Evolutionary conservation across 2,113 vertebrate species (phyloP).

Genomic region (Phycodurus eques): DNA sequence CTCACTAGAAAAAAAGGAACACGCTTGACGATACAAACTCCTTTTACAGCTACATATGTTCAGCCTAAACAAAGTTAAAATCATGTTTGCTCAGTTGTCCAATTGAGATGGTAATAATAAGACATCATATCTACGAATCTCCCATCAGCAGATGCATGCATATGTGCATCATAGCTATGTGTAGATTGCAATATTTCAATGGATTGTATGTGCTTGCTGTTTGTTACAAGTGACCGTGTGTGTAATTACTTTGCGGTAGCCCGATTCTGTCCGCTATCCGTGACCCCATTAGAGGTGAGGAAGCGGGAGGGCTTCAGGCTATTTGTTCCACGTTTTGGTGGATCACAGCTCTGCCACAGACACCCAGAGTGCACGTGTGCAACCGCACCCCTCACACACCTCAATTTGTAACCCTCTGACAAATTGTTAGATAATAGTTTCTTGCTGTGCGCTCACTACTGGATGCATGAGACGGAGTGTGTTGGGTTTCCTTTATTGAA

Average conservation of each 20-base stretch:
- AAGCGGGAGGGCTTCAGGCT: slow-evolving; percentile 27
- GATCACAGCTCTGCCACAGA: slow-evolving; percentile 29
- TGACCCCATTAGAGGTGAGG: slow-evolving; percentile 43
- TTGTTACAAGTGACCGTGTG: slow-evolving; percentile 12
- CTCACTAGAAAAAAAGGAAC: too few relatives aligned
- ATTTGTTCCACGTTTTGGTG: slow-evolving; percentile 47
- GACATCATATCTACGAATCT: too few relatives aligned
- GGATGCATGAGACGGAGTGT: slow-evolving; percentile 1
- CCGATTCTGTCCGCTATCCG: slow-evolving; percentile 20
- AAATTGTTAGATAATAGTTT: slow-evolving; percentile 39
- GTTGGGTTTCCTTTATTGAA: slow-evolving; percentile 11
- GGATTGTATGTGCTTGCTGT: background rate
- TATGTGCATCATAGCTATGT: background rate
- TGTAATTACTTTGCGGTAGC: slow-evolving; percentile 18
- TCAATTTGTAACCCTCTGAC: slow-evolving; percentile 51
- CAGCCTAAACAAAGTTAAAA: too few relatives aligned
- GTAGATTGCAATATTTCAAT: background rate
- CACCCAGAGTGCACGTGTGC: slow-evolving; percentile 28
- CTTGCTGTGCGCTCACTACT: background rate
- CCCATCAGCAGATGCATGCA: too few relatives aligned
- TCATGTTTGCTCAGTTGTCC: too few relatives aligned
- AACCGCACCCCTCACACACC: slow-evolving; percentile 45
- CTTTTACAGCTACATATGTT: too few relatives aligned
- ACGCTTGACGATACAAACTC: too few relatives aligned
- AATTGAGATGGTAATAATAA: too few relatives aligned